These are phyloP conservation scores for Pristionchus arcanus DNA, from an alignment of 2,888 invertebrate genomes.

Conservation along the genomic window DNA sequence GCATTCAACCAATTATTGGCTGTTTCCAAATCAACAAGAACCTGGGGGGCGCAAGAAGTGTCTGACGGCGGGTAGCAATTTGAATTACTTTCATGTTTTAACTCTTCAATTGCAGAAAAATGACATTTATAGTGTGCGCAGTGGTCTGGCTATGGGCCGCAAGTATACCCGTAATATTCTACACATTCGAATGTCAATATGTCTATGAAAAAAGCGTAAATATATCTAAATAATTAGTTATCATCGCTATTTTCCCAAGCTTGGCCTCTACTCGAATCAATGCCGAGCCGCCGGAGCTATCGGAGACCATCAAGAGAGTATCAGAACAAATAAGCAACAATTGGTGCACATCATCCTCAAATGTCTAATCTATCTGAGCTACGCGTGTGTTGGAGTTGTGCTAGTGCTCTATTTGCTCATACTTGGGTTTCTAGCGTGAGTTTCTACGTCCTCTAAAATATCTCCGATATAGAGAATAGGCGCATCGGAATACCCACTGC, in stretches of 20 bases:
- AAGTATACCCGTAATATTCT: neutral
- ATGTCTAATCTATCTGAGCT: neutral
- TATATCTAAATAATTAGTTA: neutral
- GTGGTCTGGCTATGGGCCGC: neutral
- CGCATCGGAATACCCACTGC: neutral
- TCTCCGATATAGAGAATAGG: neutral
- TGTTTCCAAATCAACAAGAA: neutral
- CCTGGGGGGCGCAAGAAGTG: neutral
- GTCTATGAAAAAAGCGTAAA: neutral
- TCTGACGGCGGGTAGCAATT: neutral
- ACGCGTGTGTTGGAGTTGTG: neutral
- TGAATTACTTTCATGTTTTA: neutral
- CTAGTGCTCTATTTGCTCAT: neutral
- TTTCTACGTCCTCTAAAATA: neutral
- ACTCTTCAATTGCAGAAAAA: neutral
- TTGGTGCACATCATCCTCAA: neutral
- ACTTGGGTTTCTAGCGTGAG: neutral
- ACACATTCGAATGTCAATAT: neutral
- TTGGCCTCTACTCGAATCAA: neutral
- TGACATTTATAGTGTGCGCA: neutral
- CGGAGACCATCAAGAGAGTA: neutral
- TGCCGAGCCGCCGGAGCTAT: neutral
- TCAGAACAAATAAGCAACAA: neutral
- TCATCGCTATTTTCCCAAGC: neutral
- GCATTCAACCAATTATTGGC: neutral